Conservation (phyloP, 2,113 vertebrate genomes). For the Phrynocephalus versicolor region DNA sequence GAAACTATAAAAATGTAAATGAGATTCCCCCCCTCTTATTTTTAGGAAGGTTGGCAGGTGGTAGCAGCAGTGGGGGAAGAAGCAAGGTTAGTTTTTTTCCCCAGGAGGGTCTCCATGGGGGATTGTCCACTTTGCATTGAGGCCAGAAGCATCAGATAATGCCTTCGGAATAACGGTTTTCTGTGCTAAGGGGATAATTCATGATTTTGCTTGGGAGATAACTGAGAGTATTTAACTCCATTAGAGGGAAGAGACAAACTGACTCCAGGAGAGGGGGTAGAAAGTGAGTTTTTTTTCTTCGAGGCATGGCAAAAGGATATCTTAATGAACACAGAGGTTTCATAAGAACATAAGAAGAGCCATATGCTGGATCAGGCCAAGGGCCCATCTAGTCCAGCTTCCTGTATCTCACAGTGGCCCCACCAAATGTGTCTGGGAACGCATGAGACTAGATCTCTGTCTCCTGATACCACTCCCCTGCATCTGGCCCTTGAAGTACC, state of each 20-base stretch:
- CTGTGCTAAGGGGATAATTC: conserved; percentile 26
- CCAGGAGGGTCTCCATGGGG: background rate
- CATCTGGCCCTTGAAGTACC: no score
- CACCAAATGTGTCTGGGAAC: no score
- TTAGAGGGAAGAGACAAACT: conserved; percentile 25
- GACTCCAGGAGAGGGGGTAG: conserved; percentile 52
- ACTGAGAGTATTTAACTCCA: conserved; percentile 46
- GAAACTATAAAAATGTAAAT: conserved; percentile 11
- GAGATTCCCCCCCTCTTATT: background rate
- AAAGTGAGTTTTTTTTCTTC: no score
- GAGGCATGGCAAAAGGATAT: background rate
- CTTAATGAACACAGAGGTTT: no score
- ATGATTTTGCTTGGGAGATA: conserved; percentile 19
- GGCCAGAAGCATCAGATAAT: conserved; percentile 20
- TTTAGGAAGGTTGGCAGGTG: background rate
- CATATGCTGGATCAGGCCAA: no score
- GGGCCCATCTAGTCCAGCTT: no score
- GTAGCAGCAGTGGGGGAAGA: background rate
- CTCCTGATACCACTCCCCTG: no score
- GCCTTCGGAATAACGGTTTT: background rate
- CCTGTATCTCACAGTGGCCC: no score
- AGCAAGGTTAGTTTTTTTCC: background rate
- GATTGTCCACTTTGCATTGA: background rate
- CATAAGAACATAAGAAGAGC: no score
- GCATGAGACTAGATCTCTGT: no score